phyloP scores from a whole-genome alignment of 2,113 vertebrate species.

The Oenanthe melanoleuca region DNA sequence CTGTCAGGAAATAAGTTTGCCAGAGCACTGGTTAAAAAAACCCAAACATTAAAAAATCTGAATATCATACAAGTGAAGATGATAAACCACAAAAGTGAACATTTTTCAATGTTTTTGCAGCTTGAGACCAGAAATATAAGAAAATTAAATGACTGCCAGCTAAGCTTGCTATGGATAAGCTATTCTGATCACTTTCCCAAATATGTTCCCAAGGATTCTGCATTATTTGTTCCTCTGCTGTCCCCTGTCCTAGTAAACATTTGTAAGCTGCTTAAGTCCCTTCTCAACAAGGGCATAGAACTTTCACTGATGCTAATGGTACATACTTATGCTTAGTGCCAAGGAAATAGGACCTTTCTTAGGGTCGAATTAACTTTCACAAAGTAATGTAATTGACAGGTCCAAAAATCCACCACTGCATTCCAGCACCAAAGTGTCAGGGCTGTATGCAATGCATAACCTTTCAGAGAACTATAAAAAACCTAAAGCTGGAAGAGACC shows the following conservation, averaged over 20 bases:
- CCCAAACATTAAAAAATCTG: background rate
- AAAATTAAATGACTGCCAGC: background rate
- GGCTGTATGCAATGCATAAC: background rate
- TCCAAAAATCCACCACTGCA: background rate
- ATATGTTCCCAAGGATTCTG: background rate
- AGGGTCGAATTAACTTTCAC: background rate
- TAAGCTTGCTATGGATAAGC: background rate
- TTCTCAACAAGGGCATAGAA: background rate
- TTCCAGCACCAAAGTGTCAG: background rate
- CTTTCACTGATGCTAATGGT: background rate
- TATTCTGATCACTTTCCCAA: background rate
- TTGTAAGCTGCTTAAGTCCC: background rate
- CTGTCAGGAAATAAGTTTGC: background rate
- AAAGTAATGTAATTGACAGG: background rate
- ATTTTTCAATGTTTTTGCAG: background rate
- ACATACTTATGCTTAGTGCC: background rate
- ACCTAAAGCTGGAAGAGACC: background rate
- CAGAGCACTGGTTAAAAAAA: background rate
- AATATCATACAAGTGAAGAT: background rate
- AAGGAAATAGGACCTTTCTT: background rate
- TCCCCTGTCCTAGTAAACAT: background rate
- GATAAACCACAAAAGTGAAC: background rate
- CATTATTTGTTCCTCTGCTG: background rate
- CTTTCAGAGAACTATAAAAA: background rate
- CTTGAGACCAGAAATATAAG: background rate